Conservation (phyloP, 2,888 invertebrate species). For the Callimorpha dominula region DNA sequence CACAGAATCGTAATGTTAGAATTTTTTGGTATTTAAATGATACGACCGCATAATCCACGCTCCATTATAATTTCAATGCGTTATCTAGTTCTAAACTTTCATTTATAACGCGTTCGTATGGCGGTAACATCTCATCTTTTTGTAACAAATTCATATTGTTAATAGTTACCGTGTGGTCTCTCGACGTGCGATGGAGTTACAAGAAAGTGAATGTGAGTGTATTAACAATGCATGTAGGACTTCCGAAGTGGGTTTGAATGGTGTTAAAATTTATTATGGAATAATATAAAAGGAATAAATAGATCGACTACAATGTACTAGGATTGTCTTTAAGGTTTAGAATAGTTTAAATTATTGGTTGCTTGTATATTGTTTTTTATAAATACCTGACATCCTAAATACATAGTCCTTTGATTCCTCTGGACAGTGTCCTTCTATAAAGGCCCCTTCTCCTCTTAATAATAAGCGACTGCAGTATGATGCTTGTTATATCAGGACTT, state of each 20-base stretch:
- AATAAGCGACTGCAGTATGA: neutral
- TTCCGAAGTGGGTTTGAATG: neutral
- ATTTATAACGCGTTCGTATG: slow-evolving; percentile 17
- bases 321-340: neutral
- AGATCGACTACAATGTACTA: neutral
- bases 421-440: neutral
- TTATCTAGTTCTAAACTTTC: slow-evolving; percentile 61
- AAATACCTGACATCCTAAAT: neutral
- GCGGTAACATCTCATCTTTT: slow-evolving; percentile 4
- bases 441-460: neutral
- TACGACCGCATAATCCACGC: slow-evolving; percentile 55
- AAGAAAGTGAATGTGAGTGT: slow-evolving; percentile 15
- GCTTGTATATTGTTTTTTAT: neutral
- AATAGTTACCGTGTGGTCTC: slow-evolving; percentile 20
- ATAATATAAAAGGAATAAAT: neutral
- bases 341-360: neutral
- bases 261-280: neutral
- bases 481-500: neutral
- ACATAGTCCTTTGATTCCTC: neutral
- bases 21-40: slow-evolving; percentile 75
- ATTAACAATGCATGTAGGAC: neutral
- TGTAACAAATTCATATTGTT: slow-evolving; percentile 6
- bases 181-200: slow-evolving; percentile 16
- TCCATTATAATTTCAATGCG: slow-evolving; percentile 79
- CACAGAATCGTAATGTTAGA: slow-evolving; percentile 39